Percentiles rank a stretch among this genome's conserved stretches.
phyloP scores from a whole-genome alignment of 2,888 invertebrate species.

The Heliconius erato region DNA sequence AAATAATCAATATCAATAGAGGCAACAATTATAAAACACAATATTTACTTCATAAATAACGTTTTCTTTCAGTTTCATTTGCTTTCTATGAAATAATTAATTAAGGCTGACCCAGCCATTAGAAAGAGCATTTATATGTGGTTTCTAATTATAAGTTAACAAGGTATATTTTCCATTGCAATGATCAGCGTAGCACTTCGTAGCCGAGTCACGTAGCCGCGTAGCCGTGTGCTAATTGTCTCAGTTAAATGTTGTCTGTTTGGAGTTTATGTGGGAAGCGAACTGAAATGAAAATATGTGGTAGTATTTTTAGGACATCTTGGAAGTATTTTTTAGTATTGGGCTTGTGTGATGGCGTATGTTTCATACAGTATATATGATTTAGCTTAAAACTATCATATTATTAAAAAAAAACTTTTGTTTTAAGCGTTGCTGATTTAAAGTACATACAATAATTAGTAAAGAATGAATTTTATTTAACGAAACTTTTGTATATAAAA shows the following conservation, averaged over 20 bases:
- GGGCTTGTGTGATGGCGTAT: neutral
- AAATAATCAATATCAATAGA: neutral
- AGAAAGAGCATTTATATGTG: neutral
- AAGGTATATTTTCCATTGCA: conserved; percentile 15
- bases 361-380: neutral
- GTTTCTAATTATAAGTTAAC: neutral
- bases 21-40: neutral
- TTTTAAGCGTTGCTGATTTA: no score
- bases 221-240: conserved; percentile 38
- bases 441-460: no score
- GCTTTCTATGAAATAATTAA: conserved; percentile 3
- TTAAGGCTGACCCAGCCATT: conserved; percentile 5
- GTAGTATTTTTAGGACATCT: neutral
- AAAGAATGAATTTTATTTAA: no score
- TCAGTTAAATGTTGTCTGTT: conserved; percentile 25
- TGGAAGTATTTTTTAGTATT: neutral
- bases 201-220: conserved; percentile 37
- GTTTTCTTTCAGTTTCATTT: neutral
- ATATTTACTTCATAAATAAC: neutral
- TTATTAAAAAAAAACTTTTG: neutral
- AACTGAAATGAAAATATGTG: neutral
- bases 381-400: neutral
- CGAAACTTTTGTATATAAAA: no score
- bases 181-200: conserved; percentile 30
- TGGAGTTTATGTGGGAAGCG: neutral